A percentile compares a stretch with the other conserved stretches of the same genome.
phyloP scores from a whole-genome alignment of 2,797 vertebrate species.

The Triplophysa yarkandensis region DNA sequence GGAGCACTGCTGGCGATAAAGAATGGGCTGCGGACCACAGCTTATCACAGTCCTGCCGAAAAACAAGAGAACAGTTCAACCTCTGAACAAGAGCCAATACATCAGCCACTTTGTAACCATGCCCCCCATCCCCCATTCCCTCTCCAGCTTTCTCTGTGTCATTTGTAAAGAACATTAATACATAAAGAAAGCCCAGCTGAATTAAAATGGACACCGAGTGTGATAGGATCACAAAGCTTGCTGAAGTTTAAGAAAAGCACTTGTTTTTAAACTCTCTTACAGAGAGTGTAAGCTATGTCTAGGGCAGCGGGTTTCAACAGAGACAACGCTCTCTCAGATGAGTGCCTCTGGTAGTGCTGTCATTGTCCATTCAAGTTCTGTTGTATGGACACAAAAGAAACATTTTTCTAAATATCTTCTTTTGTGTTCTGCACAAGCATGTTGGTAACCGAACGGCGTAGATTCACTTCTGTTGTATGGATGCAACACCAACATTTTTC shows the following conservation, averaged over 20 bases:
- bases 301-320: slow-evolving; percentile 57
- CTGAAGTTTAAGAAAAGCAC: slow-evolving; percentile 8
- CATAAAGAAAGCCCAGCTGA: neutral
- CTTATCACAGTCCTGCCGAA: slow-evolving; percentile 29
- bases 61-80: slow-evolving; percentile 34
- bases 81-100: slow-evolving; percentile 45
- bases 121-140: neutral
- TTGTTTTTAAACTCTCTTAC: slow-evolving; percentile 22
- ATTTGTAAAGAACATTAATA: slow-evolving; percentile 46
- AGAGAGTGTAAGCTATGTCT: slow-evolving; percentile 43
- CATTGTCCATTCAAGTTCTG: slow-evolving; percentile 28
- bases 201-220: neutral
- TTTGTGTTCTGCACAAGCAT: too few species aligned
- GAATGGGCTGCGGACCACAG: slow-evolving; percentile 21
- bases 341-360: slow-evolving; percentile 41
- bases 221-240: slow-evolving; percentile 5
- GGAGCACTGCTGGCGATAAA: slow-evolving; percentile 40
- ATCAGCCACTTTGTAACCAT: slow-evolving; percentile 41
- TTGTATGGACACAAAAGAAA: too few species aligned
- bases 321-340: slow-evolving; percentile 62
- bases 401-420: too few species aligned
- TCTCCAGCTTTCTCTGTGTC: slow-evolving; percentile 42
- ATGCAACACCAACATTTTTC: too few species aligned
- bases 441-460: too few species aligned
- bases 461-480: too few species aligned